phyloP scores from a whole-genome alignment of 1,140 invertebrate species.

The Zaprionus camerounensis region DNA sequence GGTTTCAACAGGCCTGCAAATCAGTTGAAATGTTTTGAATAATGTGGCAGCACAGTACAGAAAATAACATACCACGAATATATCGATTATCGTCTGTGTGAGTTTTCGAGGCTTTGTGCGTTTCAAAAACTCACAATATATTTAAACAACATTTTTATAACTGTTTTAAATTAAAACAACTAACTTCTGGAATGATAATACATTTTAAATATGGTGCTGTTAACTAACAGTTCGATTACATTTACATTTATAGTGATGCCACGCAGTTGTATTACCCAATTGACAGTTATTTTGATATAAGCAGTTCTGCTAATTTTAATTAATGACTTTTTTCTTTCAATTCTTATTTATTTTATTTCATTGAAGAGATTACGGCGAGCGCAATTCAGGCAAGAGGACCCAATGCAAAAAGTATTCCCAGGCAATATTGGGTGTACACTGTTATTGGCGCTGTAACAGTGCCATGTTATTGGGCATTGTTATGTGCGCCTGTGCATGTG shows the following conservation, averaged over 20 bases:
- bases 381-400: neutral
- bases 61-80: neutral
- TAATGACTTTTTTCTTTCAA: neutral
- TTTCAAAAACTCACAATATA: neutral
- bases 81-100: neutral
- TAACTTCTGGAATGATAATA: neutral
- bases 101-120: neutral
- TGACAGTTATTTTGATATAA: neutral
- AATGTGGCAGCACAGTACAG: neutral
- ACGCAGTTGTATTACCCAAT: neutral
- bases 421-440: neutral
- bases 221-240: neutral
- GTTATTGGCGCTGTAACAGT: neutral
- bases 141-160: neutral
- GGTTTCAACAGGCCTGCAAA: conserved; percentile 3
- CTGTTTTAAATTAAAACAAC: neutral
- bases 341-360: neutral
- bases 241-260: neutral
- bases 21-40: neutral
- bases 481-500: neutral
- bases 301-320: neutral
- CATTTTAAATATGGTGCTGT: neutral
- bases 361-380: neutral
- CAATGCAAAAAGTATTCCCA: neutral
- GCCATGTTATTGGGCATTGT: neutral